A percentile compares a stretch with the other conserved stretches of the same genome.
Conservation (phyloP, 2,113 vertebrate species). For the Brachypodius melanocephalos region DNA sequence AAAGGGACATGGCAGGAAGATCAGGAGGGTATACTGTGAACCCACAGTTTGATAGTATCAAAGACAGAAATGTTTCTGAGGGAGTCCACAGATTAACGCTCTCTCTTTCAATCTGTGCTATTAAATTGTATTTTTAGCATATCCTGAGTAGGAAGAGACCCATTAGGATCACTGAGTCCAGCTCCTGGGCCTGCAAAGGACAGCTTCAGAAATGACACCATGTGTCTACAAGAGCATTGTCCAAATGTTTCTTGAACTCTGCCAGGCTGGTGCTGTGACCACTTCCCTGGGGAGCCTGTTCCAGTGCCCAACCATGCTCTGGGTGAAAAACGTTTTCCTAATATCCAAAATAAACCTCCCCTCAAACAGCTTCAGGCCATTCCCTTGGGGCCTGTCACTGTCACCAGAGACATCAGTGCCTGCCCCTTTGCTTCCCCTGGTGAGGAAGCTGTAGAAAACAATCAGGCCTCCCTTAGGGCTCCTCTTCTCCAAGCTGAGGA, state of each 20-base stretch:
- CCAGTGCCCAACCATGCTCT: not conserved
- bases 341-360: not conserved
- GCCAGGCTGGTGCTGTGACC: no score
- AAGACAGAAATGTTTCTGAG: not conserved
- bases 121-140: not conserved
- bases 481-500: not conserved
- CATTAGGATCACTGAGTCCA: not conserved
- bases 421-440: rapidly evolving
- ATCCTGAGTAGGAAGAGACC: not conserved
- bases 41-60: not conserved
- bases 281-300: no score
- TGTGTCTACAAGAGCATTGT: not conserved
- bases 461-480: no score
- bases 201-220: not conserved
- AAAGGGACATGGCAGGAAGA: not conserved
- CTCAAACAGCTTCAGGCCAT: not conserved
- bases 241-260: not conserved
- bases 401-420: rapidly evolving
- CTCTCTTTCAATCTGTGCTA: not conserved
- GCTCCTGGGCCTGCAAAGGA: not conserved
- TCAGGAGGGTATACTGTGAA: not conserved
- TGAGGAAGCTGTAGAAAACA: not conserved
- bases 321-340: not conserved
- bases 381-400: rapidly evolving
- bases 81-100: not conserved